These are phyloP conservation scores for Aricia artaxerxes DNA, from an alignment of 2,888 invertebrate genomes.

Conservation along the genomic window DNA sequence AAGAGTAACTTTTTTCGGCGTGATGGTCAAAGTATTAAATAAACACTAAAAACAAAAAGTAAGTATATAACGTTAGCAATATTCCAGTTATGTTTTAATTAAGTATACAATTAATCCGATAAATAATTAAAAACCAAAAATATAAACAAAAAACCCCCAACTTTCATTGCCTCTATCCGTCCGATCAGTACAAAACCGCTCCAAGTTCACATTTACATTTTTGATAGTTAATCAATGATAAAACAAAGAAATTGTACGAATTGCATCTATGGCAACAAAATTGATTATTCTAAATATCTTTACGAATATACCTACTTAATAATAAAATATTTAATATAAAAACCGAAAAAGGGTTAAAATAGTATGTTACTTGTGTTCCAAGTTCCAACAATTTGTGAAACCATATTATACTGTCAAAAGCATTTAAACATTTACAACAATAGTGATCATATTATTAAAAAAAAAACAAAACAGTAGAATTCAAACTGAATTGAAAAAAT, in stretches of 20 bases:
- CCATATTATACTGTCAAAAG: background rate
- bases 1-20: background rate
- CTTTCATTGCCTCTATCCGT: background rate
- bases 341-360: background rate
- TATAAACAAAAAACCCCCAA: background rate
- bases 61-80: background rate
- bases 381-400: background rate
- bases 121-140: background rate
- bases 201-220: background rate
- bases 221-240: background rate
- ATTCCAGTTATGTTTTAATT: background rate
- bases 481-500: background rate
- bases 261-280: slow-evolving; percentile 28
- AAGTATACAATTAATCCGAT: background rate
- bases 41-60: background rate
- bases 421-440: background rate
- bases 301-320: slow-evolving; percentile 12
- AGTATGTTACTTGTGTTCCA: background rate
- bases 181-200: background rate
- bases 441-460: background rate
- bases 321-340: slow-evolving; percentile 8
- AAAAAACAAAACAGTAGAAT: background rate
- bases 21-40: background rate
- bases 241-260: slow-evolving; percentile 25
- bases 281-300: background rate